These are phyloP conservation scores for Perodicticus potto DNA, from an alignment of 2,797 vertebrate genomes.

Conservation along the genomic window DNA sequence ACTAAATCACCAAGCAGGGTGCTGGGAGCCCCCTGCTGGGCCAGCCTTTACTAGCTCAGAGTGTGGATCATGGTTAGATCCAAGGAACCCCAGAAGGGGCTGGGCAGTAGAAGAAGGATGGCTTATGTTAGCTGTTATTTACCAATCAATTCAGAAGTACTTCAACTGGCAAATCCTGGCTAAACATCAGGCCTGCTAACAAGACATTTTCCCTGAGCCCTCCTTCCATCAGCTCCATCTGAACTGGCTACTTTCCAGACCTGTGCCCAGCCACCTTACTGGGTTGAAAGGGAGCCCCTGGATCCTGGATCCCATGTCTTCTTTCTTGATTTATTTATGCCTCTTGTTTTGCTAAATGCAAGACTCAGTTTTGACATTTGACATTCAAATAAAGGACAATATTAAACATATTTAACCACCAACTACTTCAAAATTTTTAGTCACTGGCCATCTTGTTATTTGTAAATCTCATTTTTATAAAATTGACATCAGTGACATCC, in stretches of 20 bases:
- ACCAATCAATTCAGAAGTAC: neutral
- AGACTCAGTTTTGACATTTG: neutral
- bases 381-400: neutral
- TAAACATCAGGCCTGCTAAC: neutral
- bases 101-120: neutral
- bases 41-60: neutral
- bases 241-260: neutral
- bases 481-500: neutral
- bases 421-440: neutral
- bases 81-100: neutral
- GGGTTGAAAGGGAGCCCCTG: neutral
- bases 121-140: neutral
- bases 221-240: neutral
- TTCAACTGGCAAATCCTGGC: neutral
- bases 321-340: neutral
- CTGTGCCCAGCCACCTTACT: neutral
- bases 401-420: constrained; percentile 5
- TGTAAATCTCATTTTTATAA: constrained; percentile 28
- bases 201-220: neutral
- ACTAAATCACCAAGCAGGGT: neutral
- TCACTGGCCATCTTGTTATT: constrained; percentile 13
- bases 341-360: neutral
- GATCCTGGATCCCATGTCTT: neutral
- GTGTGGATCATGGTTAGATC: neutral
- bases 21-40: neutral